phyloP scores from a whole-genome alignment of 2,888 invertebrate species.

The Epistrophella euchroma region DNA sequence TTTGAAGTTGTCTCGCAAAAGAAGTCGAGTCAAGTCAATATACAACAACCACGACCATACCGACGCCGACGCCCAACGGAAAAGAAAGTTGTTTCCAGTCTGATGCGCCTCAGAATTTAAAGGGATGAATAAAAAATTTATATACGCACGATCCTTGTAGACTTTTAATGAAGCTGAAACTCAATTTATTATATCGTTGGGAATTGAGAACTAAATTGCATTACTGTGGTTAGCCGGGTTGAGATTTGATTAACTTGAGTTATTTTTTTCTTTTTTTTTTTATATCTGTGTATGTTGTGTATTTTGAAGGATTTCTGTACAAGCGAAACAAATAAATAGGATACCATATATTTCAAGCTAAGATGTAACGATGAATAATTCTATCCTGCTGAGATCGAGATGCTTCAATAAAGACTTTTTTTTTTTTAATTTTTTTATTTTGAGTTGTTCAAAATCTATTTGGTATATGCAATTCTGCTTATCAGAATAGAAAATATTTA shows the following conservation, averaged over 20 bases:
- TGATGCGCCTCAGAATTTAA: conserved; percentile 68
- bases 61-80: conserved; percentile 57
- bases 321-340: background rate
- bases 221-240: conserved; percentile 64
- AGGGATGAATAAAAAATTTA: conserved; percentile 17
- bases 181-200: conserved; percentile 75
- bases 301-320: background rate
- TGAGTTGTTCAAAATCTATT: too few relatives aligned
- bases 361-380: background rate
- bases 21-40: conserved; percentile 27
- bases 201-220: conserved; percentile 75
- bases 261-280: conserved; percentile 30
- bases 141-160: conserved; percentile 62
- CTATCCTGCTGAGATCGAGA: too few relatives aligned
- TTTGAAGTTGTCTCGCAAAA: conserved; percentile 55
- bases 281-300: too few relatives aligned
- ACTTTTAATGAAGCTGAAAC: conserved; percentile 75
- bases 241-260: conserved; percentile 67
- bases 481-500: too few relatives aligned
- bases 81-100: conserved; percentile 75
- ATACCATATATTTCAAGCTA: background rate
- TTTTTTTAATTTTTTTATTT: too few relatives aligned
- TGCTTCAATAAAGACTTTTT: too few relatives aligned
- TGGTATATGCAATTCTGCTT: too few relatives aligned
- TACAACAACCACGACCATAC: background rate